Evolutionary conservation across 2,797 vertebrate species (phyloP).

Genomic region (Numenius phaeopus): DNA sequence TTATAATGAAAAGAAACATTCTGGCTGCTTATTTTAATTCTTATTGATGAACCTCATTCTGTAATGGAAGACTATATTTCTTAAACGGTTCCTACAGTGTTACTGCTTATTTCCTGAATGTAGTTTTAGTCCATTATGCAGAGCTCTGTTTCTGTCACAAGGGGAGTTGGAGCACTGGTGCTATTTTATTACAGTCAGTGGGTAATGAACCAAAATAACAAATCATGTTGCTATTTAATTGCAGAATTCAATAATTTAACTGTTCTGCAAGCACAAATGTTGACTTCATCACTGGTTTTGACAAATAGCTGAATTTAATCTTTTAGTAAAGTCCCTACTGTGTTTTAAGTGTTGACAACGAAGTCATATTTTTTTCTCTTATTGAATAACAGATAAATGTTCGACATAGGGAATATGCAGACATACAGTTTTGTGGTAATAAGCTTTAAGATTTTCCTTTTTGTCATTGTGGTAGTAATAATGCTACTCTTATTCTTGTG

Average conservation of each 20-base stretch:
- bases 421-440: neutral
- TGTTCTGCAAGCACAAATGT: neutral
- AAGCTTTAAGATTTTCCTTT: neutral
- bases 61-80: neutral
- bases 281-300: neutral
- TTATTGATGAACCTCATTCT: neutral
- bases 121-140: neutral
- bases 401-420: neutral
- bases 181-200: neutral
- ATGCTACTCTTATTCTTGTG: neutral
- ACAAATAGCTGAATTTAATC: neutral
- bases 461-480: neutral
- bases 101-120: neutral
- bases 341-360: neutral
- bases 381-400: neutral
- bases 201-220: conserved; percentile 18
- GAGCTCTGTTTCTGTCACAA: neutral
- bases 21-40: neutral
- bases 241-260: neutral
- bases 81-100: neutral
- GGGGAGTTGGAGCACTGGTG: neutral
- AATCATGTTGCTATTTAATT: conserved; percentile 18
- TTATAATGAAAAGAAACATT: neutral
- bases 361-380: neutral
- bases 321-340: neutral